phyloP scores from a whole-genome alignment of 2,888 invertebrate species.

The Mesorhabditis sp. region DNA sequence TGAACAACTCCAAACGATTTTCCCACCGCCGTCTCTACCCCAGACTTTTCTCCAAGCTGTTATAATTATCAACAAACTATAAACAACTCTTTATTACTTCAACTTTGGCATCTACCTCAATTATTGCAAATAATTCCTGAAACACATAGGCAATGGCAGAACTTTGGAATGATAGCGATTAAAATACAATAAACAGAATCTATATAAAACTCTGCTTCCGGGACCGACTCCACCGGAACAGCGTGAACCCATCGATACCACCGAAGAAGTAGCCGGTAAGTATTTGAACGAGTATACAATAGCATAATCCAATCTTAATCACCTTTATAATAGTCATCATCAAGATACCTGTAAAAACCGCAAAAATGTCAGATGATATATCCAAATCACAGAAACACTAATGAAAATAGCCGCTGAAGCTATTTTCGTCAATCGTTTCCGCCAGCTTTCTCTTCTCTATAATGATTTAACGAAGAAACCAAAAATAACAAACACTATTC shows the following conservation, averaged over 20 bases:
- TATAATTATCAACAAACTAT: too few species aligned
- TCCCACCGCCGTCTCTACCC: too few species aligned
- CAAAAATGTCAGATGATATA: slow-evolving; percentile 50
- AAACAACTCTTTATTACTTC: too few species aligned
- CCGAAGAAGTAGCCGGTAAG: slow-evolving; percentile 33
- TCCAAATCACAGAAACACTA: slow-evolving; percentile 38
- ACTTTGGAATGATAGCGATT: too few species aligned
- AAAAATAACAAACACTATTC: slow-evolving; percentile 32
- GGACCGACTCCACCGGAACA: slow-evolving; percentile 22
- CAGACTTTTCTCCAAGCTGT: too few species aligned
- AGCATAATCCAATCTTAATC: slow-evolving; percentile 40
- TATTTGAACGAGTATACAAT: slow-evolving; percentile 31
- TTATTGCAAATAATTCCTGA: too few species aligned
- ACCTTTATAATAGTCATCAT: slow-evolving; percentile 12
- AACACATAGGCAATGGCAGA: too few species aligned
- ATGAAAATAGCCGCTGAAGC: slow-evolving; percentile 47
- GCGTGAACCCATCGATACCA: slow-evolving; percentile 49
- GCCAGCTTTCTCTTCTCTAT: slow-evolving; percentile 31
- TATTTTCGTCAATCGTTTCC: slow-evolving; percentile 36
- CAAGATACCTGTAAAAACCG: slow-evolving; percentile 37
- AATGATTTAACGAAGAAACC: slow-evolving; percentile 8
- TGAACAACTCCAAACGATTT: too few species aligned
- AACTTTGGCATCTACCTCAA: too few species aligned
- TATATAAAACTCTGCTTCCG: too few species aligned
- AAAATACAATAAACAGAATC: too few species aligned